phyloP scores from a whole-genome alignment of 2,888 invertebrate genomes.

The Rotaria socialis region DNA sequence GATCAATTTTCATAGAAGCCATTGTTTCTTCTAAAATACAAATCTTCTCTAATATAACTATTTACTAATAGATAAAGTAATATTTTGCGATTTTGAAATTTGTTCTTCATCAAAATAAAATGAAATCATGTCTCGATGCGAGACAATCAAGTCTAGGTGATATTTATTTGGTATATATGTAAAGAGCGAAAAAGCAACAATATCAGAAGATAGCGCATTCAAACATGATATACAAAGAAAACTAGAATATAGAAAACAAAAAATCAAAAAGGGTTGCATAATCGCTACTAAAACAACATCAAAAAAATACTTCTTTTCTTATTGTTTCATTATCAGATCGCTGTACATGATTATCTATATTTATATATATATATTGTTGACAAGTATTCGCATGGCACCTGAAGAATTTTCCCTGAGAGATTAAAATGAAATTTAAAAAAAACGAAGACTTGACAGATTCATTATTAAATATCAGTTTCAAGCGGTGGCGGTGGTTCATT shows the following conservation, averaged over 20 bases:
- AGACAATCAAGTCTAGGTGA: not conserved
- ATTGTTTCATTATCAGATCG: not conserved
- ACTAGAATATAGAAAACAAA: not conserved
- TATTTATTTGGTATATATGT: not conserved
- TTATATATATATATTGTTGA: not conserved
- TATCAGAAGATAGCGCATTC: not conserved
- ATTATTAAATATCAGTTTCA: conserved; percentile 25
- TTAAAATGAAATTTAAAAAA: not conserved
- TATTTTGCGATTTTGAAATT: too few relatives aligned
- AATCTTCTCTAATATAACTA: not conserved
- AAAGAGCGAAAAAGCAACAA: not conserved
- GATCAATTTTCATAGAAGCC: not conserved
- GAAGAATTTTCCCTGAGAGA: not conserved
- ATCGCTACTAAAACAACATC: conserved; percentile 10
- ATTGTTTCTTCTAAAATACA: not conserved
- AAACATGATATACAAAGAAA: not conserved
- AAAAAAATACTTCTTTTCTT: not conserved
- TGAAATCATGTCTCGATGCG: not conserved
- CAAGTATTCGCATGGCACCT: not conserved
- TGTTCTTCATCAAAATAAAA: too few relatives aligned
- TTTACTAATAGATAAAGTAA: too few relatives aligned
- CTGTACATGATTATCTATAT: conserved; percentile 1
- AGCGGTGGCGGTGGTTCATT: not conserved
- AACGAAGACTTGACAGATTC: not conserved
- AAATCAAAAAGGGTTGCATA: not conserved